These are phyloP conservation scores for Lycopodina hypogea DNA, from an alignment of 37 sponge, comb jelly and placozoan genomes.

Conservation along the genomic window DNA sequence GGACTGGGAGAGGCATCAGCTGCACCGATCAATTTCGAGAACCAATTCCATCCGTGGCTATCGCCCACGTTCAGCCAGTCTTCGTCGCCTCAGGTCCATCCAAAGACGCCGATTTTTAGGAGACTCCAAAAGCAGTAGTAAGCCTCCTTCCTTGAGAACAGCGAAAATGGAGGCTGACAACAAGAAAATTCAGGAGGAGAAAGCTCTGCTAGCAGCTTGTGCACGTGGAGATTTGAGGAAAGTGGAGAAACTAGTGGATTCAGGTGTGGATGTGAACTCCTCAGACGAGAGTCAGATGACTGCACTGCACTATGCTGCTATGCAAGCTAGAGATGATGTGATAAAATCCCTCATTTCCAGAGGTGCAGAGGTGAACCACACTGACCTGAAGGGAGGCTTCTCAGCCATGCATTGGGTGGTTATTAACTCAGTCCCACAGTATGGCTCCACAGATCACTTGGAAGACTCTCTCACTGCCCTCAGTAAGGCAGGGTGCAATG, in stretches of 20 bases:
- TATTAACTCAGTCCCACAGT: constrained; percentile 48
- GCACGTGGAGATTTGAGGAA: no score
- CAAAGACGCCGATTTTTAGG: not conserved
- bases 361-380: constrained; percentile 39
- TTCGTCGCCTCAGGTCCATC: constrained; percentile 17
- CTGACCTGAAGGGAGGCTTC: constrained; percentile 66
- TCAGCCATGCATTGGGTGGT: constrained; percentile 65
- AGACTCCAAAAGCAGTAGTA: not conserved
- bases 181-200: constrained; percentile 13
- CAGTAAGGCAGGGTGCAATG: no score
- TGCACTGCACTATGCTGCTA: constrained; percentile 61
- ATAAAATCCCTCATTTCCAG: constrained; percentile 34
- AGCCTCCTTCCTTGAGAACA: not conserved
- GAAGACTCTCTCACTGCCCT: no score
- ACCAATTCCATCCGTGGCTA: constrained; percentile 3
- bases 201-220: constrained; percentile 27
- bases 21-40: not conserved
- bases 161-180: constrained; percentile 20
- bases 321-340: constrained; percentile 42
- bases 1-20: no score
- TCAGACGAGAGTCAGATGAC: constrained; percentile 52
- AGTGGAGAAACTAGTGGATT: no score
- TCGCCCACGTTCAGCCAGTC: constrained; percentile 20
- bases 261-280: no score
- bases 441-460: constrained; percentile 16